Base-by-base conservation (phyloP, 2,888 invertebrate species). In the Anticlea derivata region DNA sequence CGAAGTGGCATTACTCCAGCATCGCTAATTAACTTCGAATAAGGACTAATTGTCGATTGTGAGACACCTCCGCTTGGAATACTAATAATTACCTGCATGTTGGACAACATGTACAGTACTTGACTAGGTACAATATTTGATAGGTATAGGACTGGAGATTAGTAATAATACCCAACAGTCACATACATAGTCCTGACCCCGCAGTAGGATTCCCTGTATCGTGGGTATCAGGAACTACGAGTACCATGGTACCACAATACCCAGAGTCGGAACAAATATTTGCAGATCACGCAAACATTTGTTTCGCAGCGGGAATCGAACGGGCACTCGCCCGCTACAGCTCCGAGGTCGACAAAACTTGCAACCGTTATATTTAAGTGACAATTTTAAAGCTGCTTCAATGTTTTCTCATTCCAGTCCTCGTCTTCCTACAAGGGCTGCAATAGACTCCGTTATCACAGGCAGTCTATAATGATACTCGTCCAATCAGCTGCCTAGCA, bases 1-100 rank as follows among this genome's bases (percentile, higher is more conserved):
- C 13, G 35, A 10, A 22, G 29, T 8, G 11, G 22, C 22, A 45
- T 40, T 22, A 47, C 22, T 30, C 29, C 20, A 8, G 37, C 46
- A 46, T 26, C 12, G 30, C 7, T 50, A 54, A 54, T 54, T 46
- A 29, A 27, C 17, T 10, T 44, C 39, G 27, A 44, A 47, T 45
- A 51, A 48, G 50, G 48, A 27, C 48, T 55, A 55, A 55, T 51
- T 45, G 43, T 31, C 48, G 22, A 51, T 51, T 55, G 55, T 55
- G 22, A 35, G 20, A 22, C 29, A 11, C 6, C 5, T 13, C 11
- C 38, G 24, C 26, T 7, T 44, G 13, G 50, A 48, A 48, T 50
- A 55, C 31, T 51, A 37, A 55, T 49, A 3, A 31, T 31, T 17
- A 46, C 35, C 40, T 46, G 45, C 26, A 24, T 26, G 40, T 12